phyloP scores from a whole-genome alignment of 2,797 vertebrate genomes.

The Chromobotia macracanthus region DNA sequence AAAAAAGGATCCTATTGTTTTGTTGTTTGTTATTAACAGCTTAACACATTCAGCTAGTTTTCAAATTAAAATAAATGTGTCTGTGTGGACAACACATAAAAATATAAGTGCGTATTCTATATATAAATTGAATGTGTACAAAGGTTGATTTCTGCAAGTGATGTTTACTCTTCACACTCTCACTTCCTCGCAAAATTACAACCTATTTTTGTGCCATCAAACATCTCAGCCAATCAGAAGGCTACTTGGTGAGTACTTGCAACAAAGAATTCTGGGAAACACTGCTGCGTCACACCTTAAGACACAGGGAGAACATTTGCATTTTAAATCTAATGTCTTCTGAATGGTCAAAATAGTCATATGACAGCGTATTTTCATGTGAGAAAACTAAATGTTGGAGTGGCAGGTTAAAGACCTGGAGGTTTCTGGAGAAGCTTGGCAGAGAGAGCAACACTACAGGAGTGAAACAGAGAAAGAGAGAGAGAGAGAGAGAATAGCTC shows the following conservation, averaged over 20 bases:
- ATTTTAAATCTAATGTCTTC: not conserved
- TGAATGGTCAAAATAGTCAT: slow-evolving; percentile 12
- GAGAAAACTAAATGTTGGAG: slow-evolving; percentile 23
- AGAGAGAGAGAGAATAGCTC: slow-evolving; percentile 46
- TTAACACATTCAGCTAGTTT: not conserved
- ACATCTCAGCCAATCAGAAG: not conserved
- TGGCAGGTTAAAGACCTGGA: slow-evolving; percentile 35
- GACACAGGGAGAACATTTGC: not conserved
- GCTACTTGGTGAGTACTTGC: not conserved
- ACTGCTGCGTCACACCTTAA: not conserved
- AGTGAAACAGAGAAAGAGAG: slow-evolving; percentile 19
- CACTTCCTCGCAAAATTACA: not conserved
- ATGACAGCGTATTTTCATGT: not conserved
- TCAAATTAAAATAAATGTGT: too few relatives aligned
- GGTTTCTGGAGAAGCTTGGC: slow-evolving; percentile 26
- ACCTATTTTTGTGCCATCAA: too few relatives aligned
- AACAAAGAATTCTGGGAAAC: not conserved
- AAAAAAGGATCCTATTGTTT: not conserved
- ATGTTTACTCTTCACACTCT: not conserved
- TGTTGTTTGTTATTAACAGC: not conserved
- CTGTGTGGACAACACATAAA: too few relatives aligned
- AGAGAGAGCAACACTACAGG: slow-evolving; percentile 26
- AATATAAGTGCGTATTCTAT: too few relatives aligned
- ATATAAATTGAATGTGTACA: too few relatives aligned
- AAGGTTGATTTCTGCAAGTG: too few relatives aligned